Evolutionary conservation across 1,140 invertebrate species (phyloP).

Genomic region (Oreohelix idahoensis): DNA sequence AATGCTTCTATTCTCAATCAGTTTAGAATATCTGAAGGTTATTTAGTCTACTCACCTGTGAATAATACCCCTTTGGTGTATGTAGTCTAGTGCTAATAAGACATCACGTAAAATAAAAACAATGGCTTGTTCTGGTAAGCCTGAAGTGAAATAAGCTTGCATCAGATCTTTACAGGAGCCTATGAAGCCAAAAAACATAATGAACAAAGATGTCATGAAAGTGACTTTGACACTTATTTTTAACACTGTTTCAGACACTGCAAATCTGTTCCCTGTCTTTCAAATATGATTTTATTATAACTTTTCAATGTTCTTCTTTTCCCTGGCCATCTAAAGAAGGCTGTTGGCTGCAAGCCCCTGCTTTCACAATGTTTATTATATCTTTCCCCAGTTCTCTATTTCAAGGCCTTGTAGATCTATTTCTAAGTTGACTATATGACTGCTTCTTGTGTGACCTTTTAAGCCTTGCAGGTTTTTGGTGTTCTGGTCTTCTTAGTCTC

Average conservation of each 20-base stretch:
- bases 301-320: not conserved
- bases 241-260: too few species aligned
- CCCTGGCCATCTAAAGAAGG: too few species aligned
- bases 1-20: too few species aligned
- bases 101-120: slow-evolving; percentile 86
- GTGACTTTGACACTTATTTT: not conserved
- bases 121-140: slow-evolving; percentile 86
- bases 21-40: too few species aligned
- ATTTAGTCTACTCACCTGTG: slow-evolving; percentile 82
- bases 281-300: not conserved
- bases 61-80: slow-evolving; percentile 88
- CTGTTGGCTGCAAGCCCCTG: not conserved
- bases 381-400: too few species aligned
- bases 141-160: slow-evolving; percentile 83
- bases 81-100: slow-evolving; percentile 84
- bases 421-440: too few species aligned
- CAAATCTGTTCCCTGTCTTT: not conserved
- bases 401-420: too few species aligned
- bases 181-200: slow-evolving; percentile 28
- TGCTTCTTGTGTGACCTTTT: too few species aligned
- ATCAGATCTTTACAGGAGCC: slow-evolving; percentile 86
- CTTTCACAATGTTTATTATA: not conserved
- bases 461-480: too few species aligned
- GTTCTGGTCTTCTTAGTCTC: too few species aligned
- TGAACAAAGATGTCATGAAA: not conserved